A percentile compares a stretch with the other conserved stretches of the same genome.
Conservation (phyloP, 2,888 invertebrate species). For the Reticulitermes lucifugus region DNA sequence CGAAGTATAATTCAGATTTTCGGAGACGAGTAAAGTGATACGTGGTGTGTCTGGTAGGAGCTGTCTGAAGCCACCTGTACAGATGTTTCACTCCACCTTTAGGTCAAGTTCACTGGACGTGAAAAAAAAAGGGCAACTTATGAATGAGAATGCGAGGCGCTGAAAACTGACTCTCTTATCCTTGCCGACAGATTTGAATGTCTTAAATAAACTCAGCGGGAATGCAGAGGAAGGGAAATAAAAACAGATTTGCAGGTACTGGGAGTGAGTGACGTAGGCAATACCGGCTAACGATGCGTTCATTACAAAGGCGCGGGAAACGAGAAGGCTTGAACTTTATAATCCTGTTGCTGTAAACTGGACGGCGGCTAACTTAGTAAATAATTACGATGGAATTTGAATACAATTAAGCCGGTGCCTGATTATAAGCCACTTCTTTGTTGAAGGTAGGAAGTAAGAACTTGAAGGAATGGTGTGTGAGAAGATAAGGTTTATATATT, state of each 20-base stretch:
- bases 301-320: neutral
- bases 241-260: neutral
- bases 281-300: neutral
- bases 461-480: too few relatives aligned
- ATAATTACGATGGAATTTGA: too few relatives aligned
- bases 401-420: too few relatives aligned
- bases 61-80: neutral
- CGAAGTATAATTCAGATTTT: too few relatives aligned
- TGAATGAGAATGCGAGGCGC: neutral
- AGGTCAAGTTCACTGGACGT: constrained; percentile 4
- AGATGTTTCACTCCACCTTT: neutral
- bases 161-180: neutral
- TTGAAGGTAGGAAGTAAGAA: too few relatives aligned
- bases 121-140: neutral
- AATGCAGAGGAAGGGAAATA: neutral
- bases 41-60: too few relatives aligned
- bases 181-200: constrained; percentile 25
- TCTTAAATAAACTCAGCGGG: constrained; percentile 21
- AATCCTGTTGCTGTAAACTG: neutral
- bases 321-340: too few relatives aligned
- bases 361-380: too few relatives aligned
- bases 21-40: too few relatives aligned
- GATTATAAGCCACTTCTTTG: too few relatives aligned
- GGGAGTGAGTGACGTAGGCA: neutral
- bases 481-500: too few relatives aligned